These are phyloP conservation scores for Orthosia gracilis DNA, from an alignment of 2,888 invertebrate genomes.

Conservation along the genomic window DNA sequence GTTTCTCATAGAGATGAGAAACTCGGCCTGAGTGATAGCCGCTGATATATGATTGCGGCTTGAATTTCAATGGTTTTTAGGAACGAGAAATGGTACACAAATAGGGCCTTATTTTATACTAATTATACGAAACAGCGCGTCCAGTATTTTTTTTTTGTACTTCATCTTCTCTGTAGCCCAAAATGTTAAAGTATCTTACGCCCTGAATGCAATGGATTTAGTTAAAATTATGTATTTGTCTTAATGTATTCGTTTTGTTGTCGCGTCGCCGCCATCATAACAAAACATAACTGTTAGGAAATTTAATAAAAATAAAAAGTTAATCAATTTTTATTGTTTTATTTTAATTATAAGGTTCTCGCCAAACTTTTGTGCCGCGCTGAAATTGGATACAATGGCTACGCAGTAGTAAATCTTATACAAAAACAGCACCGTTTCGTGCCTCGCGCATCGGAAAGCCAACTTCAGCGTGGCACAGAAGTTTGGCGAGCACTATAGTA, in stretches of 20 bases:
- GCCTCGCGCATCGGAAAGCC: too few relatives aligned
- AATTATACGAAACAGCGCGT: neutral
- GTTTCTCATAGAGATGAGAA: too few relatives aligned
- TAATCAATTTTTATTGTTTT: conserved; percentile 57
- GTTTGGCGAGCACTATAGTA: too few relatives aligned
- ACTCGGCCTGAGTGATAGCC: too few relatives aligned
- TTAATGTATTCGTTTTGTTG: conserved; percentile 52
- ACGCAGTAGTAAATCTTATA: too few relatives aligned
- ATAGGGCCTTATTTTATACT: too few relatives aligned
- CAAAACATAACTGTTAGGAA: conserved; percentile 66
- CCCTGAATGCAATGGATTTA: conserved; percentile 53
- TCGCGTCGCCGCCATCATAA: conserved; percentile 46
- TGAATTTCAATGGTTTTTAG: too few relatives aligned
- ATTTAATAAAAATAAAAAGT: conserved; percentile 70
- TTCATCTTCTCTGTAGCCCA: neutral
- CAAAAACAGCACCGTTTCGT: too few relatives aligned
- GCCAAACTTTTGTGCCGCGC: too few relatives aligned
- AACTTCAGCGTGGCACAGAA: too few relatives aligned
- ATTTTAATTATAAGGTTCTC: conserved; percentile 25
- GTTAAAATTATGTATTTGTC: conserved; percentile 45
- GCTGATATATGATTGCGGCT: too few relatives aligned
- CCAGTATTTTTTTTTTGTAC: neutral
- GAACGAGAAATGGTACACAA: neutral
- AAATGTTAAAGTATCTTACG: conserved; percentile 28
- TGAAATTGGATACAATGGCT: too few relatives aligned